Conservation (phyloP, 37 sponge, comb jelly and placozoan genomes). For the Geodia barretti region DNA sequence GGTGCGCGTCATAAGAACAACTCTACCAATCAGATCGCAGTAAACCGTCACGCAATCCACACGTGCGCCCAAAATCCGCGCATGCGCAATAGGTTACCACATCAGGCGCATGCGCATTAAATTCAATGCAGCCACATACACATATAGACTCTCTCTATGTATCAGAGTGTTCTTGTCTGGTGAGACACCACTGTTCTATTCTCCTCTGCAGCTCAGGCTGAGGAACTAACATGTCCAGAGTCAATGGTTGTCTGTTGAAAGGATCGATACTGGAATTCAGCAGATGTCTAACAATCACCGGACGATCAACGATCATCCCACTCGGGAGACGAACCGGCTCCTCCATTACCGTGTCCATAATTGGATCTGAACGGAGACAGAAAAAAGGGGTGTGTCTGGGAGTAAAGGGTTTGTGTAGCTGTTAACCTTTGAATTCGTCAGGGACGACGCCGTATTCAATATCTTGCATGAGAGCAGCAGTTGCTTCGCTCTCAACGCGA, state of each 20-base stretch:
- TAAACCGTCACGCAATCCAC: neutral
- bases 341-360: slow-evolving; percentile 96
- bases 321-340: slow-evolving; percentile 94
- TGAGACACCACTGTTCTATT: slow-evolving; percentile 58
- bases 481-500: slow-evolving; percentile 37
- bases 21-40: neutral
- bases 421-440: slow-evolving; percentile 85
- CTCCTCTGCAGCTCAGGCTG: slow-evolving; percentile 38
- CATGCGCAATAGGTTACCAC: neutral
- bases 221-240: slow-evolving; percentile 86
- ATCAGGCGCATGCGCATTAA: neutral
- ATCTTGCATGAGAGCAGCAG: slow-evolving; percentile 64
- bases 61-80: neutral
- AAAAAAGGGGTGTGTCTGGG: slow-evolving; percentile 10
- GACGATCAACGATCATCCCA: slow-evolving; percentile 89
- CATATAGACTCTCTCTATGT: neutral
- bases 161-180: neutral
- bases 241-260: slow-evolving; percentile 90
- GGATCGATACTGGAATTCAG: slow-evolving; percentile 92
- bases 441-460: slow-evolving; percentile 73
- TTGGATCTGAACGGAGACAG: slow-evolving; percentile 68
- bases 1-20: neutral
- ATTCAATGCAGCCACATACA: neutral
- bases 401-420: slow-evolving; percentile 10
- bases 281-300: slow-evolving; percentile 88